Evolutionary conservation across 2,888 invertebrate species (phyloP), one percentile per base, ranked within the genome.

Genomic region (Dolichomitus sp.): DNA sequence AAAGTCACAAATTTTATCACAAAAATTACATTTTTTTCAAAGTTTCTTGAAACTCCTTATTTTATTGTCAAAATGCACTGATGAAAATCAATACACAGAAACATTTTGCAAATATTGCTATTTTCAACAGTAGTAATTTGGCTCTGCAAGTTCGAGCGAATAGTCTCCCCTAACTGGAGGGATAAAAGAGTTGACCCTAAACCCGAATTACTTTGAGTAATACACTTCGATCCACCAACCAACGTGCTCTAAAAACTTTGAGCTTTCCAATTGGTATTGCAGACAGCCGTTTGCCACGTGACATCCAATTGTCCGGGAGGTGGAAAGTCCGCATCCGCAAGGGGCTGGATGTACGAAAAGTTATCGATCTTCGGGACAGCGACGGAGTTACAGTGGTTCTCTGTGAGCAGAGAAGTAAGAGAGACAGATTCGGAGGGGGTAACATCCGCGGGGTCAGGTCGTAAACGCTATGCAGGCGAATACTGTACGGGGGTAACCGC

Each of bases 401-500:
- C 6, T 17, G 23, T 23, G 37, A 9, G n/a, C 23, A 75, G 65
- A 48, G 23, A 66, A 65, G 61, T 48, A 63, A 48, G 42, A 63
- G 61, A n/a, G 61, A 68, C 48, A 19, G 48, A 33, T 66, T 50
- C 80, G 81, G 72, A 65, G 81, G 72, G 76, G 57, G 59, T 57
- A 48, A 59, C 30, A 50, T 80, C 48, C 57, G 69, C 68, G 69
- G 78, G 79, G 73, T 70, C 65, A 77, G 63, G 69, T 80, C 80
- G 85, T 84, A 76, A 84, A 78, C 69, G 86, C 80, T 57, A 73
- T 80, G 72, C 73, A 52, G 73, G 33, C 65, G 33, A 42, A 52
- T 30, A 57, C 48, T 72, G 50, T 45, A 81, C 72, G 80, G 88
- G 86, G 81, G 87, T 76, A 78, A 80, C 85, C 81, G 82, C 86